Conservation (phyloP, 2,113 vertebrate species). For the Gambusia holbrooki region DNA sequence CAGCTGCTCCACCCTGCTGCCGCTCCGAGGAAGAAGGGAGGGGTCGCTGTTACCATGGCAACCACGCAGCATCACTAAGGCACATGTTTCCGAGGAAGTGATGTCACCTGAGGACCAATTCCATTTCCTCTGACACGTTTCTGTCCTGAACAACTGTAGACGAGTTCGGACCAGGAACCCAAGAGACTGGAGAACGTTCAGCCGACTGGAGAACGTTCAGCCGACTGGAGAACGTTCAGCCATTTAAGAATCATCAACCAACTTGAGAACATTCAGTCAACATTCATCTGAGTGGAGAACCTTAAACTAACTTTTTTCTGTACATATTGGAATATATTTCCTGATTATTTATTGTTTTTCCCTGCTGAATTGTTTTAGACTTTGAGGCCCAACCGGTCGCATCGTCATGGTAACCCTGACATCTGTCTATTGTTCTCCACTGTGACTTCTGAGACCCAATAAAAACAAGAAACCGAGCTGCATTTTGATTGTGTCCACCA, state of each 20-base stretch:
- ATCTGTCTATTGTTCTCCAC: neutral
- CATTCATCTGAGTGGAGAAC: too few relatives aligned
- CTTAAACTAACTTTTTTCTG: too few relatives aligned
- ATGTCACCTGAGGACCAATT: neutral
- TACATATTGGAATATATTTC: neutral
- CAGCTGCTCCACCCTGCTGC: constrained; percentile 55
- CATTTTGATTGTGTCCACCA: neutral
- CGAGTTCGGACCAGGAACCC: too few relatives aligned
- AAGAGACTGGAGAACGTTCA: too few relatives aligned
- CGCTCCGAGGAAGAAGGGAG: constrained; percentile 5
- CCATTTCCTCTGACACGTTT: neutral
- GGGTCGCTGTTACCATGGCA: constrained; percentile 40
- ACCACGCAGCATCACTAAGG: constrained; percentile 8
- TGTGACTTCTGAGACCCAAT: neutral
- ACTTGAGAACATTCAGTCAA: too few relatives aligned
- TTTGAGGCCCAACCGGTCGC: neutral
- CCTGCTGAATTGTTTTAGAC: neutral
- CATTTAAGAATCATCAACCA: neutral
- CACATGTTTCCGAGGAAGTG: neutral
- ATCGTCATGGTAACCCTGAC: neutral
- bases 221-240: too few relatives aligned
- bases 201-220: too few relatives aligned
- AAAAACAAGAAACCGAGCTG: neutral
- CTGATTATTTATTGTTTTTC: neutral
- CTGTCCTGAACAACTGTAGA: neutral